Base-by-base conservation (phyloP, 2,888 invertebrate species). In the Cyclophora albipunctata region DNA sequence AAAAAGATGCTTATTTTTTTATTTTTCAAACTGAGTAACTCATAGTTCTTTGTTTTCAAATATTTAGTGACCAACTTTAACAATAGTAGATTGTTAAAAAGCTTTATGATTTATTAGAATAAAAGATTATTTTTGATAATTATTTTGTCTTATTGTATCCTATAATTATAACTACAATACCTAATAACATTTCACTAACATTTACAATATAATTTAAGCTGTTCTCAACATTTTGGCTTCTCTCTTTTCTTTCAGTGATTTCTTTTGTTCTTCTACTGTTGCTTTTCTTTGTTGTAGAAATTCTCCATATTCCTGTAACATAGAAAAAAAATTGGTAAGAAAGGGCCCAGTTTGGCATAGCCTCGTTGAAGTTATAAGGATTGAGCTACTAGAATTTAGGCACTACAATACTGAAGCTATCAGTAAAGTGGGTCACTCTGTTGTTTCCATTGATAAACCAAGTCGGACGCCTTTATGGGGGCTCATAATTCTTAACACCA, bases 171-270 rank as follows among this genome's bases (percentile, higher is more conserved):
- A 55, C 51, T 61, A 57, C 51, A 52, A 52, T 57, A 54, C 50
- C 53, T 58, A 56, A 37, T 46, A 53, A 45, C 48, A 50, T 48
- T 49, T 51, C 45, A 48, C 51, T 59, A 62, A 59, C 53, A 55
- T 7, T 45, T 49, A 40, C n/a, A 34, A n/a, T 7, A 34, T 45
- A 4, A 54, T 50, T 63, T 81, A 82, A 5, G 87, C 93, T 52
- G 95, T 95, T 82, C 98, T 91, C 66, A 98, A 91, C 93, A 98
- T 92, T 89, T 97, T 98, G 0, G 97, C 95, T 86, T 97, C 96
- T 75, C 94, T 93, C 73, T 93, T 92, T 75, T 96, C 96, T 82
- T 95, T 93, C 49, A 98, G 75, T 64, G 92, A 90, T 67, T 92
- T 92, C 69, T 93, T 91, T 75, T 96, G 95, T 63, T 94, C 89